Conservation (phyloP, 2,797 vertebrate genomes). For the Sandelia bainsii region DNA sequence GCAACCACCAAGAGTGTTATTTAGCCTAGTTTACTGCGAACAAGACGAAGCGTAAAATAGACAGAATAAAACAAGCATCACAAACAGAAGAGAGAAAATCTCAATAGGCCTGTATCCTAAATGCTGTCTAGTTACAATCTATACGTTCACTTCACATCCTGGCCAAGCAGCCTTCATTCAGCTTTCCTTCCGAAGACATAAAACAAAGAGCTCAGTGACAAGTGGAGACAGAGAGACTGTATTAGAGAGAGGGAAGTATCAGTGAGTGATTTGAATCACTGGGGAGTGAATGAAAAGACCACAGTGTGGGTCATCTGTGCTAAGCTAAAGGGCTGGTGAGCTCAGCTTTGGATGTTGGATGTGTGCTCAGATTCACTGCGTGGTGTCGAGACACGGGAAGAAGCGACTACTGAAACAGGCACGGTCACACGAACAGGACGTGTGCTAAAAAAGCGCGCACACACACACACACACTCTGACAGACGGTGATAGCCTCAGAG, state of each 20-base stretch:
- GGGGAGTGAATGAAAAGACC: slow-evolving; percentile 65
- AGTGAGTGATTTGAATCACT: slow-evolving; percentile 55
- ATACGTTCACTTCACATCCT: slow-evolving; percentile 52
- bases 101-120: slow-evolving; percentile 16
- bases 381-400: slow-evolving; percentile 35
- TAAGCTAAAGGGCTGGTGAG: slow-evolving; percentile 18
- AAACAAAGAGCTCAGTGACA: slow-evolving; percentile 74
- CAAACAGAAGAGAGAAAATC: slow-evolving; percentile 24
- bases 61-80: slow-evolving; percentile 4
- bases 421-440: slow-evolving; percentile 15
- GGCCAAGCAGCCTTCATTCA: slow-evolving; percentile 60
- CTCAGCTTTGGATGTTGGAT: slow-evolving; percentile 22
- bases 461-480: slow-evolving; percentile 22
- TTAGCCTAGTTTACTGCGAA: slow-evolving; percentile 45
- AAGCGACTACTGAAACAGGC: slow-evolving; percentile 9
- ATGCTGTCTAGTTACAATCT: slow-evolving; percentile 33
- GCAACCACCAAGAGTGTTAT: slow-evolving; percentile 28
- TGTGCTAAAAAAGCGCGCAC: slow-evolving; percentile 2
- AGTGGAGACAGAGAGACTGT: slow-evolving; percentile 54
- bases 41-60: slow-evolving; percentile 15
- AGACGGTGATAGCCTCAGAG: slow-evolving; percentile 59
- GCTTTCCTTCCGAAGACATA: slow-evolving; percentile 38
- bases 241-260: slow-evolving; percentile 47
- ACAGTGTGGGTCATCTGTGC: slow-evolving; percentile 35
- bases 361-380: slow-evolving; percentile 25